Evolutionary conservation across 2,888 invertebrate genomes (phyloP).

Genomic region (Drosophila anomalata): DNA sequence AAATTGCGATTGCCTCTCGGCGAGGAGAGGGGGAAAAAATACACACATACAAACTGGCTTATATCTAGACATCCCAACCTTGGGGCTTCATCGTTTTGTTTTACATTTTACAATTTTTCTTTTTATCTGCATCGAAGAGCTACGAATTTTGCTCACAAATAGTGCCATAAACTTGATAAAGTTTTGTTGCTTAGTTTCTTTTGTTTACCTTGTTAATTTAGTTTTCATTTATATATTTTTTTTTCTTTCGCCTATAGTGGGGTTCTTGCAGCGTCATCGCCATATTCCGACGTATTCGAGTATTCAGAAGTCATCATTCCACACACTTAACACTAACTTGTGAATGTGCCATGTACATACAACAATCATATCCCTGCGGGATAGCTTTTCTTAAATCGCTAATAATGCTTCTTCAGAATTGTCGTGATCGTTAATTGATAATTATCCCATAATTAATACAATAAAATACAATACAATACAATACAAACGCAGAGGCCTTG

Average conservation of each 20-base stretch:
- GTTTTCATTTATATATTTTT: slow-evolving; percentile 45
- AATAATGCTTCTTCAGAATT: slow-evolving; percentile 78
- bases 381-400: slow-evolving; percentile 57
- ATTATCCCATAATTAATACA: slow-evolving; percentile 56
- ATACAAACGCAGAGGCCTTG: slow-evolving; percentile 33
- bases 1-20: slow-evolving; percentile 53
- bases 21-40: slow-evolving; percentile 43
- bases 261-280: slow-evolving; percentile 54
- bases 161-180: slow-evolving; percentile 67
- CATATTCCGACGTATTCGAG: slow-evolving; percentile 61
- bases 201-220: slow-evolving; percentile 22
- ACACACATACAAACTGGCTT: slow-evolving; percentile 52
- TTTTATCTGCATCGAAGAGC: slow-evolving; percentile 47
- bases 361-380: slow-evolving; percentile 4
- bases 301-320: slow-evolving; percentile 55
- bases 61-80: slow-evolving; percentile 41
- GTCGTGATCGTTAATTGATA: slow-evolving; percentile 56
- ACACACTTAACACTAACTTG: slow-evolving; percentile 30
- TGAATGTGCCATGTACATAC: slow-evolving; percentile 30
- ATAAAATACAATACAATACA: slow-evolving; percentile 53
- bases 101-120: slow-evolving; percentile 48
- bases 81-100: slow-evolving; percentile 34
- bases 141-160: slow-evolving; percentile 49
- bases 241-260: slow-evolving; percentile 48
- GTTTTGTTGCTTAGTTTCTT: slow-evolving; percentile 37